A percentile compares a stretch with the other conserved stretches of the same genome.
phyloP scores from a whole-genome alignment of 2,797 vertebrate species.

The Malurus leucopterus region DNA sequence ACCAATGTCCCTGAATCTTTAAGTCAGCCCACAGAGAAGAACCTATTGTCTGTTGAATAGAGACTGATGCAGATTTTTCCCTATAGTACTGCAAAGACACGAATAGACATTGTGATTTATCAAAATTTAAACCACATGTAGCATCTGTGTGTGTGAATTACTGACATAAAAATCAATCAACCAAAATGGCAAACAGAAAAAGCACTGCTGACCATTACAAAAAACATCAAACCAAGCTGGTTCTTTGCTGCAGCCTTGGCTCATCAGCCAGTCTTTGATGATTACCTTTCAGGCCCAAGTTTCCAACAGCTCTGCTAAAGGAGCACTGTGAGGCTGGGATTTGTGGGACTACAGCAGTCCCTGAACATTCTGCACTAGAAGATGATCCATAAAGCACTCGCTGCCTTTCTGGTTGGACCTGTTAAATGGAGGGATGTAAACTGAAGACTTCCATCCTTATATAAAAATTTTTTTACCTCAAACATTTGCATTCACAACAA shows the following conservation, averaged over 20 bases:
- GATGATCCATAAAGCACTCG: neutral
- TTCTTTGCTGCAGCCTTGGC: neutral
- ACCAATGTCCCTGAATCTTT: neutral
- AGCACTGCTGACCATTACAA: neutral
- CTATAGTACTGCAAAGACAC: neutral
- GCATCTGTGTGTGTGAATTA: neutral
- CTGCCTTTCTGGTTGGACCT: neutral
- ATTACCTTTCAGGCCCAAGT: neutral
- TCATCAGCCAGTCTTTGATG: neutral
- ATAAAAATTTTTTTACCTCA: neutral
- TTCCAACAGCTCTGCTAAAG: neutral
- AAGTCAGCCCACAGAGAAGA: neutral
- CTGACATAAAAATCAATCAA: neutral
- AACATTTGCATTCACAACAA: neutral
- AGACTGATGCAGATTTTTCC: neutral
- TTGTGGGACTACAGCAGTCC: neutral
- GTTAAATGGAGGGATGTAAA: neutral
- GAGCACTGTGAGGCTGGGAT: neutral
- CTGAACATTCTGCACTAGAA: neutral
- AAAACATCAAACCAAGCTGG: neutral
- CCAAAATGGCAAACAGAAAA: neutral
- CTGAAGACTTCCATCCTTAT: neutral
- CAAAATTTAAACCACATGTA: neutral
- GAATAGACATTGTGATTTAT: neutral
- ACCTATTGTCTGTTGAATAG: rapidly evolving